Percentiles rank a stretch among this genome's conserved stretches.
Conservation (phyloP, 2,113 vertebrate genomes). For the Hipposideros armiger region DNA sequence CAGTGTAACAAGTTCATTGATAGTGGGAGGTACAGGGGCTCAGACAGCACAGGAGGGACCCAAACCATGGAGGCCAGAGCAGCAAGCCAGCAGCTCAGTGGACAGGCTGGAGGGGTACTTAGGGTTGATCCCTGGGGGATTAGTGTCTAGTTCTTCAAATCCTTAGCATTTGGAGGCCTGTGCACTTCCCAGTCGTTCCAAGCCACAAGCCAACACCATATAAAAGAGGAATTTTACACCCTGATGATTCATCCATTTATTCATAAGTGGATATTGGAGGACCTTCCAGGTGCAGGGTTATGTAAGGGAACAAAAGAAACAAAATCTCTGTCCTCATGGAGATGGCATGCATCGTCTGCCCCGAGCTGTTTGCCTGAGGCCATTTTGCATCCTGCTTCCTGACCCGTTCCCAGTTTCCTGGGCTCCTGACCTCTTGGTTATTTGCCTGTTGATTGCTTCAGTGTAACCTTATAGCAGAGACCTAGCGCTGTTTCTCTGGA, state of each 20-base stretch:
- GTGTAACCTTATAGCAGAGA: not conserved
- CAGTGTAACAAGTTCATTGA: not conserved
- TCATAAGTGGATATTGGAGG: not conserved
- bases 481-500: not conserved
- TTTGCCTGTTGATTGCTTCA: slow-evolving; percentile 40
- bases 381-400: not conserved
- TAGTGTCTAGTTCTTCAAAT: not conserved
- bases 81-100: not conserved
- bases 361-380: not conserved
- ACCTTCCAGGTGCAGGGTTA: not conserved
- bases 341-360: not conserved
- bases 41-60: not conserved
- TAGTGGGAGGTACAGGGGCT: not conserved
- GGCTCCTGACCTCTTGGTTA: slow-evolving; percentile 14
- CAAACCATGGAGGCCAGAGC: not conserved
- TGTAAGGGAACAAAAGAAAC: slow-evolving; percentile 13
- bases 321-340: not conserved
- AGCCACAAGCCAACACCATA: not conserved
- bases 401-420: not conserved
- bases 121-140: not conserved
- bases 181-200: not conserved
- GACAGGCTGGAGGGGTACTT: not conserved
- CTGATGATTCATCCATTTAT: not conserved
- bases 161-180: not conserved
- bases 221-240: not conserved